These are phyloP conservation scores for Calcarius lapponicus DNA, from an alignment of 2,797 vertebrate genomes.

Conservation along the genomic window DNA sequence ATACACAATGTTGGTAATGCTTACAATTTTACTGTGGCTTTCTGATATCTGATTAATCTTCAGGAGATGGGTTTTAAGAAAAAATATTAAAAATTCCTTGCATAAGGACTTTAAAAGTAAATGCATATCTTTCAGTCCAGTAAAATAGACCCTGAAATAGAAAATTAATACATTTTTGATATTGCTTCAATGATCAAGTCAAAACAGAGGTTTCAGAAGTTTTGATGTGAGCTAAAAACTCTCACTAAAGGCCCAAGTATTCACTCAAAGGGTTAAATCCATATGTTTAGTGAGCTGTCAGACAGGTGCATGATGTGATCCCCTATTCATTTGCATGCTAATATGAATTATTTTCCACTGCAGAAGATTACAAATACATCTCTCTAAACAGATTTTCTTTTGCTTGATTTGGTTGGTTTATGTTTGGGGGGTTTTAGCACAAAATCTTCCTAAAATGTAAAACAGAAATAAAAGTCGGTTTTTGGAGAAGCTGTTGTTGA, in stretches of 20 bases:
- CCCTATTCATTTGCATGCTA: not conserved
- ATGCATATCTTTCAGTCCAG: not conserved
- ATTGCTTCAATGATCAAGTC: not conserved
- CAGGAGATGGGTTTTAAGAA: not conserved
- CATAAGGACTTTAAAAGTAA: not conserved
- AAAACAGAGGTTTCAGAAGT: not conserved
- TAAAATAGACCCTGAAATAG: not conserved
- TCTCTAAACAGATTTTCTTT: not conserved
- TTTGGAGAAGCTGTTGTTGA: not conserved
- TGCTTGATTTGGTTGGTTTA: not conserved
- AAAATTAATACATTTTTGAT: not conserved
- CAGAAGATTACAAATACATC: not conserved
- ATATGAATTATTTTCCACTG: not conserved
- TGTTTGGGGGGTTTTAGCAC: not conserved
- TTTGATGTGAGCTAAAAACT: not conserved
- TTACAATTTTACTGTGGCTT: not conserved
- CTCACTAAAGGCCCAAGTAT: not conserved
- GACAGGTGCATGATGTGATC: not conserved
- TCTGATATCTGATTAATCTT: not conserved
- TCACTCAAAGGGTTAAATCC: not conserved
- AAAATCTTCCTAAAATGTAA: not conserved
- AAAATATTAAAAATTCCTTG: not conserved
- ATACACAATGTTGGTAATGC: constrained; percentile 8
- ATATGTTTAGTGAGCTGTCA: not conserved
- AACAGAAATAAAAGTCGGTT: not conserved